Percentiles rank a stretch among this genome's conserved stretches.
phyloP scores from a whole-genome alignment of 2,113 vertebrate genomes.

The Phalacrocorax carbo region DNA sequence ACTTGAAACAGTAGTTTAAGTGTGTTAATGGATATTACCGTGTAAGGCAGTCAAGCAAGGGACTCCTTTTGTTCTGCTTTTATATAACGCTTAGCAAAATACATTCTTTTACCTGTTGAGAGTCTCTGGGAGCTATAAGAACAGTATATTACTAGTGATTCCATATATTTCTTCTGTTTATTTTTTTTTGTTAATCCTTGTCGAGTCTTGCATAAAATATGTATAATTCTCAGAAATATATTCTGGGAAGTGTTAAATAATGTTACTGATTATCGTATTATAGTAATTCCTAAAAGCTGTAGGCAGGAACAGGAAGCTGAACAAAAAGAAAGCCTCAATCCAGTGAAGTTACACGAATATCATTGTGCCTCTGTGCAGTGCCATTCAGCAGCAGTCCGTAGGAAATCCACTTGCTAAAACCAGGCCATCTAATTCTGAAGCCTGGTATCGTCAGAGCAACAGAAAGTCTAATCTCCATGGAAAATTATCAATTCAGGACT shows the following conservation, averaged over 20 bases:
- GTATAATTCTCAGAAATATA: not conserved
- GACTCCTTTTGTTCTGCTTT: not conserved
- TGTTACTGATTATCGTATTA: not conserved
- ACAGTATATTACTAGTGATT: not conserved
- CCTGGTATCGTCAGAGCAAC: not conserved
- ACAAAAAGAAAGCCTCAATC: not conserved
- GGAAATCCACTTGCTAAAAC: conserved; percentile 22
- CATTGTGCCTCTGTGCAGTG: not conserved
- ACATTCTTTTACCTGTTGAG: not conserved
- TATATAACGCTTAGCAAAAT: not conserved
- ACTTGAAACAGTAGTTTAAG: not conserved
- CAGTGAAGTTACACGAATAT: not conserved
- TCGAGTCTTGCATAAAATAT: not conserved
- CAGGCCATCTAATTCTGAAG: not conserved
- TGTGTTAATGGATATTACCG: not conserved
- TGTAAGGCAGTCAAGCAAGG: not conserved
- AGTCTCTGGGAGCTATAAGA: not conserved
- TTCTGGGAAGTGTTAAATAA: conserved; percentile 16
- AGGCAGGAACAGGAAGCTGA: conserved; percentile 11
- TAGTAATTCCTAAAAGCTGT: conserved; percentile 26
- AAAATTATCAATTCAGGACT: conserved; percentile 33
- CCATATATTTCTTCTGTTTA: not conserved
- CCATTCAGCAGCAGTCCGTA: not conserved
- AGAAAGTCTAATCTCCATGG: conserved; percentile 4
- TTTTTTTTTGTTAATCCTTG: not conserved